Base-by-base conservation (phyloP, 2,113 vertebrate species). In the Clupea harengus region DNA sequence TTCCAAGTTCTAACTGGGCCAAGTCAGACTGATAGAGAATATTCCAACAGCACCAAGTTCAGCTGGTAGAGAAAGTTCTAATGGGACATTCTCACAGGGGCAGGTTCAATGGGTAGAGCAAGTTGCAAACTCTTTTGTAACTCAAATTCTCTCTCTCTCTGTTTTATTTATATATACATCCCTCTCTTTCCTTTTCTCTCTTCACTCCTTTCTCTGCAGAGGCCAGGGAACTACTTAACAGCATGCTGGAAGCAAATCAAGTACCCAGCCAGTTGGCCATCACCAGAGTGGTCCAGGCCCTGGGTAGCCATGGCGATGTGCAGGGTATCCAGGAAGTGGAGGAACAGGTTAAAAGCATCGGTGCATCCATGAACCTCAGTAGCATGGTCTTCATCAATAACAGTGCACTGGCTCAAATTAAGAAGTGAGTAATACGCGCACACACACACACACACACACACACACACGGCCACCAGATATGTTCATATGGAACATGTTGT, bases 331-430 rank as follows among this genome's bases (percentile, higher is more conserved):
- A 95, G 82, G 90, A 89, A 83, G 91, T 98, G 90, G 90, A 95
- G 90, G 87, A 88, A 10, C 87, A 96, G 84, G n/a, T 95, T 3
- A 90, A 91, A 47, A 88, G 25, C 1, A 6, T 93, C 0, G 90
- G 85, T 75, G 72, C 85, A 0, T 75, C 84, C 1, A 0, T 95
- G 86, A 91, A 89, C 86, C 10, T 97, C 18, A 95, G 96, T 89
- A 20, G 0, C 18, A 97, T 97, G 92, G 18, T 97, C 89, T 95
- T 96, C 17, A n/a, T 94, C 89, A 98, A 96, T 91, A 97, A 97
- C 91, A 91, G 84, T 45, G 95, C 94, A 50, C 84, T 97, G 85
- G 96, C 96, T 80, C 92, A 96, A 90, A 95, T 96, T 50, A 96
- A 93, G 83, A 98, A 92, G 98, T 99, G 93, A 96, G 97, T 72